phyloP scores from a whole-genome alignment of 2,113 vertebrate species.

The Rostratula benghalensis region DNA sequence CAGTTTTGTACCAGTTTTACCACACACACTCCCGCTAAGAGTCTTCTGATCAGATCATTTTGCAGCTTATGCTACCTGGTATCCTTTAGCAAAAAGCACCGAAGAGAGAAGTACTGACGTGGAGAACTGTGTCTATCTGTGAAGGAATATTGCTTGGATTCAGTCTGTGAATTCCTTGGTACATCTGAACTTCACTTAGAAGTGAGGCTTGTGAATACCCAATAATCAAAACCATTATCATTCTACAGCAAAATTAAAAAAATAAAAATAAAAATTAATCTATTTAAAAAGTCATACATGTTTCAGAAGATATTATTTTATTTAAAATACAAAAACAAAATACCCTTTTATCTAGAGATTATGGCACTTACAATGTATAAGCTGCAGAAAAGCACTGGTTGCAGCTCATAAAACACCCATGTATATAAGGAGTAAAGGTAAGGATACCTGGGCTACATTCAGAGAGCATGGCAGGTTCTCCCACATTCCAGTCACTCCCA shows the following conservation, averaged over 20 bases:
- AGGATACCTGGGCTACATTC: background rate
- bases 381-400: background rate
- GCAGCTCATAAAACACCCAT: background rate
- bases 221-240: fast-evolving
- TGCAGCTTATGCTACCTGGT: background rate
- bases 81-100: fast-evolving
- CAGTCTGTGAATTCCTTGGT: background rate
- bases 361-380: fast-evolving
- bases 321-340: background rate
- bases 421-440: background rate
- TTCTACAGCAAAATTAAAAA: background rate
- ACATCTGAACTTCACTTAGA: background rate
- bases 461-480: background rate
- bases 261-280: background rate
- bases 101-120: background rate
- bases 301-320: background rate
- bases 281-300: no score
- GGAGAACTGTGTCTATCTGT: fast-evolving
- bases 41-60: background rate
- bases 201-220: background rate
- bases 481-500: background rate
- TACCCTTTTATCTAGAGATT: background rate
- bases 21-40: background rate
- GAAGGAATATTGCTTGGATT: background rate
- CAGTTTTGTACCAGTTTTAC: background rate